phyloP scores from a whole-genome alignment of 2,797 vertebrate species.

The Yasuhikotakia modesta region DNA sequence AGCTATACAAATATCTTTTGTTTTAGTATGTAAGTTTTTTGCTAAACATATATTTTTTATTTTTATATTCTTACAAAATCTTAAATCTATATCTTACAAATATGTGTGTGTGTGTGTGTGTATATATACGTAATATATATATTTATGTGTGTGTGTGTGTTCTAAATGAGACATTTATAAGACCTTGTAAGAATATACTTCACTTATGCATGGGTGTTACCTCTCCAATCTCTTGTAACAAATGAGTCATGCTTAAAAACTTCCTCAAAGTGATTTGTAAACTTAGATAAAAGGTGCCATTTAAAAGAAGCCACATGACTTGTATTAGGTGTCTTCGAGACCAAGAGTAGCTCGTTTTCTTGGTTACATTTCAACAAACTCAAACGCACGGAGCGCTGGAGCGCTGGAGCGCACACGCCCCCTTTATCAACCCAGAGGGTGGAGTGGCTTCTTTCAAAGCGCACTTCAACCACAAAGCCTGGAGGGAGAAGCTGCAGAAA shows the following conservation, averaged over 20 bases:
- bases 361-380: constrained; percentile 27
- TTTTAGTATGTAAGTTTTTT: too few relatives aligned
- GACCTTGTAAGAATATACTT: not conserved
- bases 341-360: constrained; percentile 31
- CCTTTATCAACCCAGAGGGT: constrained; percentile 45
- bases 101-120: too few relatives aligned
- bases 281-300: constrained; percentile 19
- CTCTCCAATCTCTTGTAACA: not conserved
- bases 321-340: constrained; percentile 36
- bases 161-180: not conserved
- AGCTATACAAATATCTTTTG: too few relatives aligned
- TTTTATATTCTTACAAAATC: too few relatives aligned
- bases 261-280: constrained; percentile 21
- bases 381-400: too few relatives aligned
- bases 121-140: too few relatives aligned
- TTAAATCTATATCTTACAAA: too few relatives aligned
- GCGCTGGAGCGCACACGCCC: constrained; percentile 19
- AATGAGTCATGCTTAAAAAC: constrained; percentile 33
- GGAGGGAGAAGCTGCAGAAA: constrained; percentile 5
- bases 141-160: too few relatives aligned
- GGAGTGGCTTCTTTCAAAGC: constrained; percentile 24
- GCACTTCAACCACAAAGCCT: not conserved
- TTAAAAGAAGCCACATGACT: constrained; percentile 27
- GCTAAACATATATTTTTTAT: too few relatives aligned
- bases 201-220: constrained; percentile 13